Conservation (phyloP, 2,888 invertebrate genomes). For the Tenthredo mesomela region DNA sequence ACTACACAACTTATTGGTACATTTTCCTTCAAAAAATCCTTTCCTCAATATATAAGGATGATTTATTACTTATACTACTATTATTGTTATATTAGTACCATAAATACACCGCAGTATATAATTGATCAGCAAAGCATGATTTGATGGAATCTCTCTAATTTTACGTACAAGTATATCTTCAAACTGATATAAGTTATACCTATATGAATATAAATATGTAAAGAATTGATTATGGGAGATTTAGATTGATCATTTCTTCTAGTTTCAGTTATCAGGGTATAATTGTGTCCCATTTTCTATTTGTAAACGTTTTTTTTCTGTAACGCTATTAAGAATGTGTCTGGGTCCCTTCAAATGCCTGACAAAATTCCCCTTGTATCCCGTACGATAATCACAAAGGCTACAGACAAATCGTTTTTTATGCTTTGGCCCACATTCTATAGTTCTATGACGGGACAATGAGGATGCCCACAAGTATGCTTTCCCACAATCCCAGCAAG, state of each 20-base stretch:
- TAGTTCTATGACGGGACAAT: constrained; percentile 59
- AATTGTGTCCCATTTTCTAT: not conserved
- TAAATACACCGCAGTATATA: not conserved
- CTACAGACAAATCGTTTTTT: constrained; percentile 58
- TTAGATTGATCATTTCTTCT: not conserved
- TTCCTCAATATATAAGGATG: not conserved
- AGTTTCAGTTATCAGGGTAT: not conserved
- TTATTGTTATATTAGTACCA: not conserved
- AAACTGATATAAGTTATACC: not conserved
- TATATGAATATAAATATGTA: not conserved
- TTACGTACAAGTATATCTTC: not conserved
- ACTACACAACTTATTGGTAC: not conserved
- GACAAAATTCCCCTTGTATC: constrained; percentile 58
- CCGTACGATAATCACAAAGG: constrained; percentile 57
- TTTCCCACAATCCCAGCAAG: constrained; percentile 60
- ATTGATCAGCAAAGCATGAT: not conserved
- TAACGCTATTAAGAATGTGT: constrained; percentile 55
- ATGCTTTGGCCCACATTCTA: constrained; percentile 58
- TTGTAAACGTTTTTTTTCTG: constrained; percentile 35
- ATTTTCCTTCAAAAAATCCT: not conserved
- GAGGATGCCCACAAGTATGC: constrained; percentile 60
- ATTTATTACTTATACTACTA: not conserved
- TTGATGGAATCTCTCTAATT: not conserved
- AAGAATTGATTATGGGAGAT: not conserved
- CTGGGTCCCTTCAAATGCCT: constrained; percentile 58